These are phyloP conservation scores for Dendrolimus punctatus DNA, from an alignment of 1,140 invertebrate species.

Conservation along the genomic window DNA sequence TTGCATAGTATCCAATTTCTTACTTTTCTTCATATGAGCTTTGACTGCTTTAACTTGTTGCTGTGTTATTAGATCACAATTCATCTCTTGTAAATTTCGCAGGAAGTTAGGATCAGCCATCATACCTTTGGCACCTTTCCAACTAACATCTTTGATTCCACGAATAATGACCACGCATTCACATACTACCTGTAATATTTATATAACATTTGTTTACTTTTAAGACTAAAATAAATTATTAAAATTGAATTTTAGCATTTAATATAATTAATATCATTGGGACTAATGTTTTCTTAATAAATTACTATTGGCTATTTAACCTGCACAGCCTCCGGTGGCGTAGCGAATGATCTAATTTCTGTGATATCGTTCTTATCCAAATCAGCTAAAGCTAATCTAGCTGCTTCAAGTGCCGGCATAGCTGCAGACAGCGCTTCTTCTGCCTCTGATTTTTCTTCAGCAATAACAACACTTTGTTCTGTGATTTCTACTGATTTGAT, in stretches of 20 bases:
- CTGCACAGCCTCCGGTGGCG: slow-evolving; percentile 91
- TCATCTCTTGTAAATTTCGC: slow-evolving; percentile 85
- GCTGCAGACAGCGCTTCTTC: slow-evolving; percentile 84
- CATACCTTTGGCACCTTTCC: slow-evolving; percentile 92
- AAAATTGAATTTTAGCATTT: too few relatives aligned
- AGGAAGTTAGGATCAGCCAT: slow-evolving; percentile 93
- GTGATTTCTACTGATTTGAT: slow-evolving; percentile 86
- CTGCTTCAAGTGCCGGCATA: slow-evolving; percentile 86
- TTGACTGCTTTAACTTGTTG: slow-evolving; percentile 81
- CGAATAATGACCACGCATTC: slow-evolving; percentile 90
- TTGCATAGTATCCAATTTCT: slow-evolving; percentile 83
- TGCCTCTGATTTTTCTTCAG: slow-evolving; percentile 86
- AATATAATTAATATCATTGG: too few relatives aligned
- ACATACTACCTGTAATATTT: slow-evolving; percentile 75
- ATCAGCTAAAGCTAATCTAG: slow-evolving; percentile 82
- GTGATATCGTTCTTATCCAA: slow-evolving; percentile 92
- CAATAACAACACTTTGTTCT: slow-evolving; percentile 83
- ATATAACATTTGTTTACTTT: too few relatives aligned
- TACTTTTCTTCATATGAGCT: slow-evolving; percentile 78
- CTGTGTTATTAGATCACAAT: slow-evolving; percentile 84
- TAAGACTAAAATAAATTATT: too few relatives aligned
- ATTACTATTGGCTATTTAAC: slow-evolving; percentile 13
- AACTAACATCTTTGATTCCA: slow-evolving; percentile 87
- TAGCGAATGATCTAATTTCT: slow-evolving; percentile 92
- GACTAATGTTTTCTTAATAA: too few relatives aligned